A percentile compares a stretch with the other conserved stretches of the same genome.
Evolutionary conservation across 1,140 invertebrate species (phyloP).

Genomic region (Aphelinus atriplicis): DNA sequence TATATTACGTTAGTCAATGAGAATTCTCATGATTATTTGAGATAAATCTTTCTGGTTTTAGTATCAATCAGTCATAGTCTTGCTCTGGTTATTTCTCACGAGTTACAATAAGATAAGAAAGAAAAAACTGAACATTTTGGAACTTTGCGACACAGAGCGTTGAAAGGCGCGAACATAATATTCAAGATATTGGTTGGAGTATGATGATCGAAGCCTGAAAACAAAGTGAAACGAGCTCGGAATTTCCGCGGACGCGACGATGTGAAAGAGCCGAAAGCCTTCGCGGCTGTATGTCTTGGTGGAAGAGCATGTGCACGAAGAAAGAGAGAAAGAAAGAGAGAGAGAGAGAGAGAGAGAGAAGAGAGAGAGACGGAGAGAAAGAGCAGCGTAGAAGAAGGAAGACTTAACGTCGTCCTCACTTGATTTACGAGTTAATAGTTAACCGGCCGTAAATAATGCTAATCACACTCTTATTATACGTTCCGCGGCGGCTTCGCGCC

Average conservation of each 20-base stretch:
- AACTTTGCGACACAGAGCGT: too few species aligned
- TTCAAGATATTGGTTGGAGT: too few species aligned
- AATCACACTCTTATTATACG: slow-evolving; percentile 67
- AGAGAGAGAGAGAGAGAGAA: background rate
- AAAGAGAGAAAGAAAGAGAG: slow-evolving; percentile 4
- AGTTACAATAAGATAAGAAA: too few species aligned
- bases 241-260: background rate
- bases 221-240: too few species aligned
- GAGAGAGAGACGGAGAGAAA: slow-evolving; percentile 11
- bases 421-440: slow-evolving; percentile 67
- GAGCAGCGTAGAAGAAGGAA: background rate
- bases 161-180: too few species aligned
- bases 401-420: slow-evolving; percentile 40
- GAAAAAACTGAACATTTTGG: too few species aligned
- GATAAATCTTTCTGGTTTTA: too few species aligned
- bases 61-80: too few species aligned
- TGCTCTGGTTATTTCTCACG: too few species aligned
- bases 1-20: too few species aligned
- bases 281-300: background rate
- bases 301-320: background rate
- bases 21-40: too few species aligned
- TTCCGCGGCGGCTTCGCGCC: slow-evolving; percentile 50
- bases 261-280: background rate
- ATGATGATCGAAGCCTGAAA: too few species aligned
- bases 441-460: slow-evolving; percentile 66